These are phyloP conservation scores for Gymnocheta viridis DNA, from an alignment of 2,888 invertebrate genomes.

Conservation along the genomic window DNA sequence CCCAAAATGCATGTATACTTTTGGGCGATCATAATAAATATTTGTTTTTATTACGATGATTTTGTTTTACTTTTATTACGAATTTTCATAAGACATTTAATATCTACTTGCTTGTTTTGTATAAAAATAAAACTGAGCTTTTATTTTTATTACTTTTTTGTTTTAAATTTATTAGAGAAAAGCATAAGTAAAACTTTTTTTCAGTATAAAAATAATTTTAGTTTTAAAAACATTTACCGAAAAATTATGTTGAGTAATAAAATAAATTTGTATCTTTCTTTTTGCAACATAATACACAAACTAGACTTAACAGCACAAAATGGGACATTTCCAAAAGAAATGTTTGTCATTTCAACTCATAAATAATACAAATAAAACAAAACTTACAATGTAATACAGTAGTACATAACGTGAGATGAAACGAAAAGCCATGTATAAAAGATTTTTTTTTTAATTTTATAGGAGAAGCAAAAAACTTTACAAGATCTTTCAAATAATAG, in stretches of 20 bases:
- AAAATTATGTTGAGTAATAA: background rate
- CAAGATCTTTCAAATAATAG: too few relatives aligned
- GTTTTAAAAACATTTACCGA: constrained; percentile 8
- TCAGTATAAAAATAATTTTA: background rate
- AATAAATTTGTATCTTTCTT: constrained; percentile 17
- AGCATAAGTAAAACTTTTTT: background rate
- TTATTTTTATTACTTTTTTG: constrained; percentile 33
- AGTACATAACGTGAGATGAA: too few relatives aligned
- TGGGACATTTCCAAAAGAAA: constrained; percentile 46
- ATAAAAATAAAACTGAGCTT: constrained; percentile 8
- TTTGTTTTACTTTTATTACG: background rate
- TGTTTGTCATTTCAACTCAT: constrained; percentile 47
- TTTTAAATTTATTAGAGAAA: background rate
- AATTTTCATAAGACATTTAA: constrained; percentile 15
- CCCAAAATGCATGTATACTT: constrained; percentile 12
- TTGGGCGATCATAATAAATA: background rate
- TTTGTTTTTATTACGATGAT: background rate
- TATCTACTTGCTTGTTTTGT: background rate
- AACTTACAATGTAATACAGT: too few relatives aligned
- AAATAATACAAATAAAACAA: constrained; percentile 13
- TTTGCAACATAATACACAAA: background rate
- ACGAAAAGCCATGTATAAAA: too few relatives aligned
- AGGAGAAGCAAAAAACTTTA: too few relatives aligned
- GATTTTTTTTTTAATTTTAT: too few relatives aligned
- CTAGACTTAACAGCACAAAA: background rate